Evolutionary conservation across 2,113 vertebrate species (phyloP).

Genomic region (Rhea americana): DNA sequence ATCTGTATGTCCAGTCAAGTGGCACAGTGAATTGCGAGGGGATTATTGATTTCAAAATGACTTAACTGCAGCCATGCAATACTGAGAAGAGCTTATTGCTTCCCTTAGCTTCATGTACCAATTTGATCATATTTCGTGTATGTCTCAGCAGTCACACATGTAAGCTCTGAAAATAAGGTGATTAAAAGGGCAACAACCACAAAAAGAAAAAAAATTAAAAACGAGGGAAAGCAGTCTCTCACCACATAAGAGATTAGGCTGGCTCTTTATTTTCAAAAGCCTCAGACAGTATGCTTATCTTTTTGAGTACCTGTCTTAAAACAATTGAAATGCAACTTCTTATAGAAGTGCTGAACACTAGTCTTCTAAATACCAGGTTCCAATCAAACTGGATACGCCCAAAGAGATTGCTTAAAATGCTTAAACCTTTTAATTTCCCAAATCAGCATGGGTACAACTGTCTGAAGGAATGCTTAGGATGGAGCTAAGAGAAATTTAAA

Average conservation of each 20-base stretch:
- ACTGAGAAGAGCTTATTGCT: slow-evolving; percentile 49
- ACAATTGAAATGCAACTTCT: neutral
- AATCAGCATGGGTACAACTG: neutral
- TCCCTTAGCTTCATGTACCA: slow-evolving; percentile 42
- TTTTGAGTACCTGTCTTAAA: neutral
- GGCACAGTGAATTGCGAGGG: slow-evolving; percentile 51
- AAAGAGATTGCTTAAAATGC: neutral
- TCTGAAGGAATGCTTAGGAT: neutral
- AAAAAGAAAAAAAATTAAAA: neutral
- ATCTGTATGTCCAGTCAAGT: slow-evolving; percentile 70
- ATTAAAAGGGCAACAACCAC: slow-evolving; percentile 23
- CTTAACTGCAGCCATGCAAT: slow-evolving; percentile 62
- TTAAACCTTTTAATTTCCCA: neutral
- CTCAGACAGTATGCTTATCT: neutral
- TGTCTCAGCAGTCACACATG: slow-evolving; percentile 8
- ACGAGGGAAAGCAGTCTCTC: neutral
- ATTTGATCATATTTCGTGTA: slow-evolving; percentile 51
- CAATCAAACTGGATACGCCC: neutral
- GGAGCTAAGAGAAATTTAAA: neutral
- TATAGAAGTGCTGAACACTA: neutral
- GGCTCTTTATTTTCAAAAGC: neutral
- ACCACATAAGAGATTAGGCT: neutral
- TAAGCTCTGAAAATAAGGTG: slow-evolving; percentile 48
- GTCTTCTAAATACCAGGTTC: neutral
- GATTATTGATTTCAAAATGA: slow-evolving; percentile 69